A percentile compares a stretch with the other conserved stretches of the same genome.
These are phyloP conservation scores for Parelbella ahira DNA, from an alignment of 2,888 invertebrate genomes.

Conservation along the genomic window DNA sequence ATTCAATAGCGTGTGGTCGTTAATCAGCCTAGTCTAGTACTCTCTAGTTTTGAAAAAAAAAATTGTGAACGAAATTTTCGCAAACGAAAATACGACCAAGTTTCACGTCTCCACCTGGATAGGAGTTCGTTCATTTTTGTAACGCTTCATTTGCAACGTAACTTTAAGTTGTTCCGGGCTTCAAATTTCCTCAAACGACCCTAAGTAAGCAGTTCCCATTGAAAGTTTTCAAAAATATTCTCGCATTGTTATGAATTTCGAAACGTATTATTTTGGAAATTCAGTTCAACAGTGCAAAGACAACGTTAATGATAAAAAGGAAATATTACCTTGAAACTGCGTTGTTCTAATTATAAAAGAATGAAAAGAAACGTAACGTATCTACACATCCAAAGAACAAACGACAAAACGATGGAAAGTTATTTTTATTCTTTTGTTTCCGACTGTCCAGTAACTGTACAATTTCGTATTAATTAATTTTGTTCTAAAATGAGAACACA, in stretches of 20 bases:
- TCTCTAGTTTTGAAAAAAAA: too few relatives aligned
- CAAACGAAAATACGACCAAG: conserved; percentile 2
- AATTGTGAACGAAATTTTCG: neutral
- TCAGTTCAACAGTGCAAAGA: too few relatives aligned
- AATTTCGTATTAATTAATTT: conserved; percentile 20
- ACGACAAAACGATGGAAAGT: too few relatives aligned
- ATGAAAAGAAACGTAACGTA: neutral
- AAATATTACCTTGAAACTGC: too few relatives aligned
- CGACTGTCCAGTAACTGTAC: neutral
- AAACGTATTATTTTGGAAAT: too few relatives aligned
- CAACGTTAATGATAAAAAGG: too few relatives aligned
- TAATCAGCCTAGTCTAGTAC: too few relatives aligned
- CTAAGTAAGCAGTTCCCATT: conserved; percentile 41
- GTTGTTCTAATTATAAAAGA: neutral
- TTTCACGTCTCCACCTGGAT: conserved; percentile 25
- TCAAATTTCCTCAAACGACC: conserved; percentile 56
- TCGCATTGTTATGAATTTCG: conserved; percentile 39
- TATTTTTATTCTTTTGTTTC: too few relatives aligned
- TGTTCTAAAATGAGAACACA: conserved; percentile 10
- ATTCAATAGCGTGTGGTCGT: too few relatives aligned
- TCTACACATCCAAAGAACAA: too few relatives aligned
- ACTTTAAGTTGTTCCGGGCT: conserved; percentile 61
- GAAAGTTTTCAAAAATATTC: conserved; percentile 42
- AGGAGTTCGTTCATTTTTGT: conserved; percentile 58
- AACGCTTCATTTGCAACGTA: conserved; percentile 67